Conservation (phyloP, 2,888 invertebrate genomes). For the Ectemnius continuus region DNA sequence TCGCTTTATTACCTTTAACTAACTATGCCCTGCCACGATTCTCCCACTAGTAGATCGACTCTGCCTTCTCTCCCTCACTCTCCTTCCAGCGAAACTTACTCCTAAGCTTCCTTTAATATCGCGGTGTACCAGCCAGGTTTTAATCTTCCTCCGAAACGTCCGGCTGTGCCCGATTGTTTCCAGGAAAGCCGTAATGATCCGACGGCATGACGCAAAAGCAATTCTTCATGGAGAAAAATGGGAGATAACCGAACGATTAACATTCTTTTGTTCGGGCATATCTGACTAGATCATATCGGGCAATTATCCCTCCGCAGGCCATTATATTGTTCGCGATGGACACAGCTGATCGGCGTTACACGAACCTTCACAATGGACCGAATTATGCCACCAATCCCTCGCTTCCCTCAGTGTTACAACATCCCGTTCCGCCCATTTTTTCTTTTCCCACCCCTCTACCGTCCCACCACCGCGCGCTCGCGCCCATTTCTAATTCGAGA, state of each 20-base stretch:
- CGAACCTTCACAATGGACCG: constrained; percentile 31
- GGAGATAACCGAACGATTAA: constrained; percentile 63
- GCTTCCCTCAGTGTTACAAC: constrained; percentile 38
- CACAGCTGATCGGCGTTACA: not conserved
- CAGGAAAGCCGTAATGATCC: constrained; percentile 37
- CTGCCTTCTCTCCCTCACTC: not conserved
- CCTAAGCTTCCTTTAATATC: too few relatives aligned
- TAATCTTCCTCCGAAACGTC: constrained; percentile 1
- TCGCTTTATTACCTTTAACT: constrained; percentile 66
- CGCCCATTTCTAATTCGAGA: constrained; percentile 33
- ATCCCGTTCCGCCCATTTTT: constrained; percentile 47
- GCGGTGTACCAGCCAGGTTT: not conserved
- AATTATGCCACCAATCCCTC: constrained; percentile 37
- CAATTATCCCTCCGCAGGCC: constrained; percentile 63
- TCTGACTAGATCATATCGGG: constrained; percentile 66
- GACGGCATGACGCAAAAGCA: constrained; percentile 54
- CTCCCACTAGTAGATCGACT: not conserved
- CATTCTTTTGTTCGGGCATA: constrained; percentile 67
- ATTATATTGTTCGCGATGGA: constrained; percentile 62
- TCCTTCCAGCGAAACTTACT: too few relatives aligned
- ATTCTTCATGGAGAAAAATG: constrained; percentile 58
- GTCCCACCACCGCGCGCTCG: too few relatives aligned
- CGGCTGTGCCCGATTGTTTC: constrained; percentile 18
- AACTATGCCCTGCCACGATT: constrained; percentile 43
- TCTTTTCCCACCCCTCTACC: constrained; percentile 42